phyloP scores from a whole-genome alignment of 2,113 vertebrate species.

The Perognathus longimembris region DNA sequence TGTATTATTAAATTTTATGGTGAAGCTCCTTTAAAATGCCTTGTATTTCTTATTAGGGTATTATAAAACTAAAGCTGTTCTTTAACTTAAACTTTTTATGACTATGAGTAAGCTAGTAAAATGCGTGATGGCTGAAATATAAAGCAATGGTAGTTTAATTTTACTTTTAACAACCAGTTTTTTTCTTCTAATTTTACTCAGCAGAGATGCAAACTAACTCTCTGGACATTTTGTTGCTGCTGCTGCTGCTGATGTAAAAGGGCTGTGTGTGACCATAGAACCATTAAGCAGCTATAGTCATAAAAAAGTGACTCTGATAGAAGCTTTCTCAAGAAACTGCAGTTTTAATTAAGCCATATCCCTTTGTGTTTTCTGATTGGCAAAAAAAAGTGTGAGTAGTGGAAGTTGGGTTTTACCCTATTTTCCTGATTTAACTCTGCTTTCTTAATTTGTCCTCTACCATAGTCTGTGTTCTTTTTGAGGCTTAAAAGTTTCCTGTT shows the following conservation, averaged over 20 bases:
- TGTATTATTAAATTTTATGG: slow-evolving; percentile 31
- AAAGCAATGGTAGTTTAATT: not conserved
- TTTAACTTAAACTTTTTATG: slow-evolving; percentile 37
- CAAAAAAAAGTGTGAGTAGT: slow-evolving; percentile 4
- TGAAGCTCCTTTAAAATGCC: slow-evolving; percentile 10
- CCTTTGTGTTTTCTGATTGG: not conserved
- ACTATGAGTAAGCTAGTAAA: slow-evolving; percentile 39
- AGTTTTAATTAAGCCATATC: not conserved
- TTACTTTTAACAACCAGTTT: slow-evolving; percentile 7
- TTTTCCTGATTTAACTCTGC: not conserved
- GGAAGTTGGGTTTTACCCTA: not conserved
- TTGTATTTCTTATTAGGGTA: not conserved
- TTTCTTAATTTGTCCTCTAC: not conserved
- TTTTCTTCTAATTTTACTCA: not conserved
- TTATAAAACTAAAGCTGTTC: slow-evolving; percentile 22
- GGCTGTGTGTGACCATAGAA: not conserved
- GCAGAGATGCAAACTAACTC: not conserved
- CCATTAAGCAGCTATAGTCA: not conserved
- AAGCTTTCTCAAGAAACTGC: not conserved
- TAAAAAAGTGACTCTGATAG: not conserved
- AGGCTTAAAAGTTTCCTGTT: not conserved
- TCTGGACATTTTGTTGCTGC: not conserved
- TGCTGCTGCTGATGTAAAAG: not conserved
- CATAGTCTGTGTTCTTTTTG: not conserved
- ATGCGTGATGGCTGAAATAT: not conserved